Conservation (phyloP, 2,888 invertebrate species). For the Leptinotarsa haldemani region DNA sequence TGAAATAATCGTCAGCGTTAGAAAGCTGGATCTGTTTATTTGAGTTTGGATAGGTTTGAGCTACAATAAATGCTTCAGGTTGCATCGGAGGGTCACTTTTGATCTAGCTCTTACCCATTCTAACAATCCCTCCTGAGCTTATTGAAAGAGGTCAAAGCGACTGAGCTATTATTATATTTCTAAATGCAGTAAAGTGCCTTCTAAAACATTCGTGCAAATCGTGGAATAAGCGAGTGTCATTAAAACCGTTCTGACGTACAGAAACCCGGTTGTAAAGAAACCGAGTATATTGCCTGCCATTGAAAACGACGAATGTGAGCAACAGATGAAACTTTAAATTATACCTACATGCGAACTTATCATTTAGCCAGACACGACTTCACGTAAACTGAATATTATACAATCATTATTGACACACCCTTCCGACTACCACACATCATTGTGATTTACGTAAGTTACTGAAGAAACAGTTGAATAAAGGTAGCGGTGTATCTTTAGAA, state of each 20-base stretch:
- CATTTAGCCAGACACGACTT: conserved; percentile 38
- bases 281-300: neutral
- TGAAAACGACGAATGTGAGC: conserved; percentile 31
- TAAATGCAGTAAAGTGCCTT: conserved; percentile 12
- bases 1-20: too few relatives aligned
- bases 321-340: conserved; percentile 29
- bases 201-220: conserved; percentile 54
- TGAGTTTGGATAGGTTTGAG: too few relatives aligned
- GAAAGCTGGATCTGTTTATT: too few relatives aligned
- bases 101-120: too few relatives aligned
- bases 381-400: conserved; percentile 39
- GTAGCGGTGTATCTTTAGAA: conserved; percentile 9
- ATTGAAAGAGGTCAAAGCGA: too few relatives aligned
- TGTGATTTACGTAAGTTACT: conserved; percentile 12
- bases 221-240: conserved; percentile 62
- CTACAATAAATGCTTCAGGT: too few relatives aligned
- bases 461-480: neutral
- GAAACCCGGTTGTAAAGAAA: conserved; percentile 5
- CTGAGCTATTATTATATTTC: too few relatives aligned
- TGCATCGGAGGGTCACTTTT: too few relatives aligned
- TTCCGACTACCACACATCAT: conserved; percentile 37
- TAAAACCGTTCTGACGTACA: conserved; percentile 48
- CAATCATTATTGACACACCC: conserved; percentile 43
- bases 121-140: too few relatives aligned
- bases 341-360: conserved; percentile 40